Base-by-base conservation (phyloP, 2,113 vertebrate genomes). In the Gallinago paraguaiae region DNA sequence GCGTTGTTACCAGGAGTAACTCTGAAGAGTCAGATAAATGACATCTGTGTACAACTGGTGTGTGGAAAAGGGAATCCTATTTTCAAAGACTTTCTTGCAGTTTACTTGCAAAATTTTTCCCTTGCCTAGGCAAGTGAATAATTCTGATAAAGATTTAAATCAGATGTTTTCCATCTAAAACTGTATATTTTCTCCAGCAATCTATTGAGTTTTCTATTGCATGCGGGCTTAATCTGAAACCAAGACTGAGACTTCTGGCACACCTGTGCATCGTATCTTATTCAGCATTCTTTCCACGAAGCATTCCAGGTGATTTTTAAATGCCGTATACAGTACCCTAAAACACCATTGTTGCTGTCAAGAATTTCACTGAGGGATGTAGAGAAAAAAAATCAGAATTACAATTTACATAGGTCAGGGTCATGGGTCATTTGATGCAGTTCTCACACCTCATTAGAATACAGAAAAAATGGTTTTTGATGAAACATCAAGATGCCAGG, bases 21-120 rank as follows among this genome's bases (percentile, higher is more conserved):
- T 46, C 33, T 68, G 20, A 25, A 67, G 14, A n/a, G 14, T 63
- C 30, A 37, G 15, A 24, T 41, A 46, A 53, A 37, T 45, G 22
- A 3, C 28, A 54, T 7, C 0, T 5, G 3, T 35, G 10, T 56
- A 35, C 3, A 33, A 27, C 2, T 7, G 7, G 4, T 45, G 12
- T 63, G 37, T 78, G 33, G 59, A 63, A 72, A 82, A 53, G 4
- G 1, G 5, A 56, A 39, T 2, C 3, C 3, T 53, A 1, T 63
- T 81, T 84, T 75, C 30, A 48, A 41, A 43, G 7, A 41, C 3
- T 35, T 23, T 17, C 23, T 75, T 39, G 4, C 30, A 50, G 17
- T n/a, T 80, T 69, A 37, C 4, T 48, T 68, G 31, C 5, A 88
- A 82, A 43, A 53, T 53, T 57, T 77, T 48, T 48, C 46, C 23